A percentile compares a stretch with the other conserved stretches of the same genome.
Evolutionary conservation across 2,113 vertebrate species (phyloP).

Genomic region (Phalacrocorax brasilianus): DNA sequence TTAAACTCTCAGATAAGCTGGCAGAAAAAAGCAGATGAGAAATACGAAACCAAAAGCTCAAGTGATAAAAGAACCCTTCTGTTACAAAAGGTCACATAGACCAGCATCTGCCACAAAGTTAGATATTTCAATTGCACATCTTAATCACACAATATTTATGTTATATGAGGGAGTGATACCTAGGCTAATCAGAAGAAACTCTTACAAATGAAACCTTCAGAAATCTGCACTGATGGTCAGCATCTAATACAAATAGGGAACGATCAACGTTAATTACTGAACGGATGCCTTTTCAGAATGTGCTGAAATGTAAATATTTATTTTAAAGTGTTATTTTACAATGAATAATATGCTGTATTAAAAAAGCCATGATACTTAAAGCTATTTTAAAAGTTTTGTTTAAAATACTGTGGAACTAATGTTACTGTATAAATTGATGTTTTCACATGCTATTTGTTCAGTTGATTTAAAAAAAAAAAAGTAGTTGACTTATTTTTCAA

Average conservation of each 20-base stretch:
- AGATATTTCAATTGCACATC: neutral
- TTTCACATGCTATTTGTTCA: neutral
- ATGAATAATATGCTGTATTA: neutral
- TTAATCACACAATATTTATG: neutral
- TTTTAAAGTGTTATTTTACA: neutral
- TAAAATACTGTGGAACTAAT: neutral
- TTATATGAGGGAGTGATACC: neutral
- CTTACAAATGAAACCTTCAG: neutral
- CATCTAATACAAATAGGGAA: neutral
- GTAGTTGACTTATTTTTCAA: neutral
- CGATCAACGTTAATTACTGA: neutral
- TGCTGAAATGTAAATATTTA: neutral
- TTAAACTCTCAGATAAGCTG: constrained; percentile 29
- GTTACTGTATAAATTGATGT: neutral
- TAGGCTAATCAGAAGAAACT: neutral
- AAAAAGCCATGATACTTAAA: neutral
- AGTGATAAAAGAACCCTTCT: constrained; percentile 31
- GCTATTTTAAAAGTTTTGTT: neutral
- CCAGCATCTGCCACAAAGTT: constrained; percentile 28
- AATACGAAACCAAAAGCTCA: constrained; percentile 20
- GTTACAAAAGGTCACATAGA: constrained; percentile 38
- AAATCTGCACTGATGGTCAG: neutral
- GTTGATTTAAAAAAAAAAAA: neutral
- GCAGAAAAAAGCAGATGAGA: constrained; percentile 44
- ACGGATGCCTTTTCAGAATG: neutral